These are phyloP conservation scores for Caretta caretta DNA, from an alignment of 2,113 vertebrate species.

Conservation along the genomic window DNA sequence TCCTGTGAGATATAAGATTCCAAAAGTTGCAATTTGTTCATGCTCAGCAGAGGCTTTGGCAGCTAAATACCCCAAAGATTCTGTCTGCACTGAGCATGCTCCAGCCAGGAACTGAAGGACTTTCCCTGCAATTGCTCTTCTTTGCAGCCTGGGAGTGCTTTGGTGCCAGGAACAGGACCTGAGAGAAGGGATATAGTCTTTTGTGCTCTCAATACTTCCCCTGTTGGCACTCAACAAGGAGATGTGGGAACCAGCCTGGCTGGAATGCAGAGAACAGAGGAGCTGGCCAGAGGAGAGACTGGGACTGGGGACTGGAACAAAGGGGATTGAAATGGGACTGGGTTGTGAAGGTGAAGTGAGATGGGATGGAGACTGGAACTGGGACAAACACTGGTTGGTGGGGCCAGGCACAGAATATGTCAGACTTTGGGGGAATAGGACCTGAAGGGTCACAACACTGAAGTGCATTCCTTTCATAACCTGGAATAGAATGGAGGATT, in stretches of 20 bases:
- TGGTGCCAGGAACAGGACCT: background rate
- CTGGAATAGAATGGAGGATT: background rate
- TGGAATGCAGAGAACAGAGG: background rate
- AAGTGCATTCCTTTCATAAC: background rate
- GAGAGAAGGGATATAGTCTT: background rate
- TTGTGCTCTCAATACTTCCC: background rate
- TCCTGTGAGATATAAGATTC: background rate
- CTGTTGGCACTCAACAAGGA: background rate
- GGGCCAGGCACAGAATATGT: accelerated
- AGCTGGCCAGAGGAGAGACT: background rate
- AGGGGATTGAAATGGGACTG: background rate
- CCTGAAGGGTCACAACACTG: background rate
- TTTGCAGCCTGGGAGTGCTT: background rate
- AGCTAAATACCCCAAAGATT: background rate
- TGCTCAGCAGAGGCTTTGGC: background rate
- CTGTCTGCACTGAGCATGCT: background rate
- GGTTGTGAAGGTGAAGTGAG: background rate
- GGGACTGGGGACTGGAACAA: background rate
- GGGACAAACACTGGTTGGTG: background rate
- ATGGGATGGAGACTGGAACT: background rate
- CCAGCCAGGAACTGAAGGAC: background rate
- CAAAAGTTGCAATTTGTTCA: background rate
- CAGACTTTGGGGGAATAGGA: background rate
- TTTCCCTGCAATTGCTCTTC: background rate
- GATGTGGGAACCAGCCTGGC: background rate